Evolutionary conservation across 1,140 invertebrate species (phyloP).

Genomic region (Aphelenchoides fujianensis): DNA sequence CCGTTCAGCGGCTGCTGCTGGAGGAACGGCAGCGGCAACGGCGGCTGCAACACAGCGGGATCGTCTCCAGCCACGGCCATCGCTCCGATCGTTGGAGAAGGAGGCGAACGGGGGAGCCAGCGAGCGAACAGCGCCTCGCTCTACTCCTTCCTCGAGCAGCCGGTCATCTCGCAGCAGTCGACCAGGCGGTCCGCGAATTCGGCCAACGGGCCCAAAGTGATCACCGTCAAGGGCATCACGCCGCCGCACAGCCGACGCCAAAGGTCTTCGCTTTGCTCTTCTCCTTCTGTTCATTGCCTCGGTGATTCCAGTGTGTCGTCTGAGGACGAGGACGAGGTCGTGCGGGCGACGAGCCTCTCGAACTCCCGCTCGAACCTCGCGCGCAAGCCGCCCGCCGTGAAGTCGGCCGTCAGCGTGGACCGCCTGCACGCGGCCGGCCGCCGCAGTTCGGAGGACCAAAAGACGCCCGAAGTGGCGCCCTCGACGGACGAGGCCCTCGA

Average conservation of each 20-base stretch:
- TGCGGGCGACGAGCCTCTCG: not conserved
- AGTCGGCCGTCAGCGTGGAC: constrained; percentile 2
- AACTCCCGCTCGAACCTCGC: constrained; percentile 27
- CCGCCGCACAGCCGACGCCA: constrained; percentile 45
- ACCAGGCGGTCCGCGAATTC: not conserved
- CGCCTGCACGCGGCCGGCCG: constrained; percentile 10
- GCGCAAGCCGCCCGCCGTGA: constrained; percentile 1
- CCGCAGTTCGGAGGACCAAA: constrained; percentile 35
- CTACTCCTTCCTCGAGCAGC: constrained; percentile 26
- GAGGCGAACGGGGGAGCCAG: not conserved
- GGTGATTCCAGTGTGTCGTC: constrained; percentile 29
- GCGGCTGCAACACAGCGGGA: constrained; percentile 30
- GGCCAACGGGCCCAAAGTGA: constrained; percentile 43
- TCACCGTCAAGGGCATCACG: constrained; percentile 52
- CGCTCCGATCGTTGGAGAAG: constrained; percentile 14
- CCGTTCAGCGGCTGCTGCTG: constrained; percentile 45
- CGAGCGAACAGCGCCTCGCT: constrained; percentile 11
- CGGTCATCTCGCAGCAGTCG: not conserved
- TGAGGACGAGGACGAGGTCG: constrained; percentile 37
- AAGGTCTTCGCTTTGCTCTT: constrained; percentile 33
- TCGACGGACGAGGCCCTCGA: constrained; percentile 27
- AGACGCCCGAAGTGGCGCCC: constrained; percentile 19
- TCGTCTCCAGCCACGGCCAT: constrained; percentile 25
- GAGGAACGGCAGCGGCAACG: constrained; percentile 46
- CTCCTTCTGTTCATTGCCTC: not conserved